Conservation (phyloP, 2,797 vertebrate genomes). For the Lepilemur septentrionalis region DNA sequence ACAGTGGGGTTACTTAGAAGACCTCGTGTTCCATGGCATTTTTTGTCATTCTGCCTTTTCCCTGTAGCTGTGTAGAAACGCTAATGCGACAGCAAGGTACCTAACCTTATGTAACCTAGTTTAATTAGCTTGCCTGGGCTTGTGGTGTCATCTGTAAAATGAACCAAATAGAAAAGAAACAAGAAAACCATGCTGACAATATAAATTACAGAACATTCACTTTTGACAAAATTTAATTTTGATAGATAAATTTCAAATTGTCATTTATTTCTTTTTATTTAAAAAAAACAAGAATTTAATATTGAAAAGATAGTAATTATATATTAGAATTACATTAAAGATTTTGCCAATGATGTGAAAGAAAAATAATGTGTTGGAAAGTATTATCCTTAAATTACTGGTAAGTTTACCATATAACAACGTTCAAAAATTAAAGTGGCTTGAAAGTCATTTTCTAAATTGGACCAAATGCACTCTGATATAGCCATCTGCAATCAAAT, state of each 20-base stretch:
- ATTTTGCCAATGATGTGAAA: not conserved
- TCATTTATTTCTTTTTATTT: not conserved
- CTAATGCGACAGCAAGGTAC: slow-evolving; percentile 28
- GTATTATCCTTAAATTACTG: not conserved
- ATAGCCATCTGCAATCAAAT: not conserved
- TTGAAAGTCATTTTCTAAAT: not conserved
- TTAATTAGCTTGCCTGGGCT: slow-evolving; percentile 46
- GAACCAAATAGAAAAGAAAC: not conserved
- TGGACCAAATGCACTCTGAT: not conserved
- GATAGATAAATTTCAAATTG: not conserved
- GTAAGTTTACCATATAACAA: not conserved
- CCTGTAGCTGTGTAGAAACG: not conserved
- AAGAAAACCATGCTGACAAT: not conserved
- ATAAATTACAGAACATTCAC: not conserved
- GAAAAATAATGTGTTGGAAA: not conserved
- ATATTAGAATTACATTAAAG: not conserved
- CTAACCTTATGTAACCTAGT: slow-evolving; percentile 37
- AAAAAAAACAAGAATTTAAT: not conserved
- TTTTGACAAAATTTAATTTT: not conserved
- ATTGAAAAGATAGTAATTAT: not conserved
- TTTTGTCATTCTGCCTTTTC: slow-evolving; percentile 43
- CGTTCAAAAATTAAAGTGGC: not conserved
- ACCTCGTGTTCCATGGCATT: not conserved
- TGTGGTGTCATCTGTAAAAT: not conserved
- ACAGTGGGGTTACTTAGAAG: slow-evolving; percentile 22